A percentile compares a stretch with the other conserved stretches of the same genome.
phyloP scores from a whole-genome alignment of 2,113 vertebrate genomes.

The Microcebus jonahi region DNA sequence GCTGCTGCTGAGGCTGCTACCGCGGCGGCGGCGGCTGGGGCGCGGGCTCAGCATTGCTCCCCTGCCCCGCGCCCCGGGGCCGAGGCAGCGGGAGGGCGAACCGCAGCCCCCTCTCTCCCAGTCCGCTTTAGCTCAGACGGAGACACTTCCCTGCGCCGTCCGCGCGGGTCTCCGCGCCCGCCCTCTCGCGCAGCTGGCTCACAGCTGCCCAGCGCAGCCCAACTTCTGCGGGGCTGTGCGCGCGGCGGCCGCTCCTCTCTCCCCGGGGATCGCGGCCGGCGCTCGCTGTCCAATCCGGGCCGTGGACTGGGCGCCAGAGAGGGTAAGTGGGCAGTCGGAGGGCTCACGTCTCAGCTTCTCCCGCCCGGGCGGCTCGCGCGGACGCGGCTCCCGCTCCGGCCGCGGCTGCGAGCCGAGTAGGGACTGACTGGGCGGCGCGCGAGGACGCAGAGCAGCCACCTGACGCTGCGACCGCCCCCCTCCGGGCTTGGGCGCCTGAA shows the following conservation, averaged over 20 bases:
- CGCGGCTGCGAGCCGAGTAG: background rate
- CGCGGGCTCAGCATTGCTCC: conserved; percentile 67
- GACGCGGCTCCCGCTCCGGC: background rate
- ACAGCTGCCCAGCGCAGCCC: background rate
- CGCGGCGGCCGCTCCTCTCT: background rate
- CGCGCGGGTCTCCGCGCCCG: background rate
- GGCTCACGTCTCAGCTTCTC: conserved; percentile 34
- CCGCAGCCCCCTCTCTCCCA: background rate
- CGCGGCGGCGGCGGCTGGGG: background rate
- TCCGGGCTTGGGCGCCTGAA: background rate
- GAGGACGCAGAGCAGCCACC: conserved; percentile 65
- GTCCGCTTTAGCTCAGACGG: background rate
- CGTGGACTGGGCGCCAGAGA: background rate
- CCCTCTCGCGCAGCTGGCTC: background rate
- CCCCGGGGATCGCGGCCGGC: background rate
- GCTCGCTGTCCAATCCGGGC: background rate
- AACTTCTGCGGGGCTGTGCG: conserved; percentile 58
- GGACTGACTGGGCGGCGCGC: conserved; percentile 31
- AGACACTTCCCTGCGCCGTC: background rate
- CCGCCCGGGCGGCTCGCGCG: background rate
- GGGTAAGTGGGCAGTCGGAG: background rate
- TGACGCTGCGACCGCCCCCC: conserved; percentile 74
- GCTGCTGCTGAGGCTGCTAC: conserved; percentile 53
- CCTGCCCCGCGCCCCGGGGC: background rate
- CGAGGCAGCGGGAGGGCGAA: background rate